Evolutionary conservation across 1,140 invertebrate species (phyloP).

Genomic region (Conopomorpha cramerella): DNA sequence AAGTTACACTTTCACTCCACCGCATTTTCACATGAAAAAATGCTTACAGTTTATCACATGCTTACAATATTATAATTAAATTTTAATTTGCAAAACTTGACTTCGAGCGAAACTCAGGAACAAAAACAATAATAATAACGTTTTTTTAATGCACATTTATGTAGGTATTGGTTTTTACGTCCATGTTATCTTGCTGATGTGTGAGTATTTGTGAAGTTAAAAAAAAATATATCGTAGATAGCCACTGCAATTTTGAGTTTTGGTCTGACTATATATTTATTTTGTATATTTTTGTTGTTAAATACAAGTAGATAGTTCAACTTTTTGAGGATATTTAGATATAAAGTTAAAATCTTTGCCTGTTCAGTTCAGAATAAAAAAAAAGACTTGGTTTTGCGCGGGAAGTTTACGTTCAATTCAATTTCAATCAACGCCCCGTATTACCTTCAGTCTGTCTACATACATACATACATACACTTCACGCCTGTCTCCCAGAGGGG

Average conservation of each 20-base stretch:
- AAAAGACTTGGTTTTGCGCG: no score
- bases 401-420: no score
- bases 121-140: not conserved
- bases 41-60: no score
- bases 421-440: no score
- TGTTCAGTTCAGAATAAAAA: not conserved
- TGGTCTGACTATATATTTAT: not conserved
- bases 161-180: not conserved
- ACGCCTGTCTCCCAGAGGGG: no score
- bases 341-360: not conserved
- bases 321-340: not conserved
- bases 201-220: not conserved
- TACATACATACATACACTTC: no score
- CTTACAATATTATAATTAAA: not conserved
- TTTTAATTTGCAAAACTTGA: not conserved
- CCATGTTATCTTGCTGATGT: not conserved
- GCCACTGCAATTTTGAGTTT: not conserved
- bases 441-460: no score
- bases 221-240: not conserved
- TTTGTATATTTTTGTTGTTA: not conserved
- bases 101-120: no score
- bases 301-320: not conserved
- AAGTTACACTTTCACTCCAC: constrained; percentile 32
- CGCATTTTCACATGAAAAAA: constrained; percentile 23
- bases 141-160: not conserved